A percentile compares a stretch with the other conserved stretches of the same genome.
phyloP scores from a whole-genome alignment of 2,888 invertebrate genomes.

The Cylindroiulus punctatus region DNA sequence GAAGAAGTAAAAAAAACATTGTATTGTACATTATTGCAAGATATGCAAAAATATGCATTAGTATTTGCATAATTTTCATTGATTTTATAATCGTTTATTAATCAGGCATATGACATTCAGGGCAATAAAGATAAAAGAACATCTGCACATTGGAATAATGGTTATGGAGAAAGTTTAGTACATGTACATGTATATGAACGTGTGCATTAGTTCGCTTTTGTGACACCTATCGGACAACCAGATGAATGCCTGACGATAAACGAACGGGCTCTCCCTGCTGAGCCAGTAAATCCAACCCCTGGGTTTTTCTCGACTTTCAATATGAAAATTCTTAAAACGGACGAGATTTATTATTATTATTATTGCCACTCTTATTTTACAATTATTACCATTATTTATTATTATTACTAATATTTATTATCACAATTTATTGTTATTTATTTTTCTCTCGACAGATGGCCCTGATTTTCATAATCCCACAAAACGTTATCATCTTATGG shows the following conservation, averaged over 20 bases:
- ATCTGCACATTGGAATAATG: no score
- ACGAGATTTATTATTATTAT: conserved; percentile 5
- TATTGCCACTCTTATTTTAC: not conserved
- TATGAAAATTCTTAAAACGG: not conserved
- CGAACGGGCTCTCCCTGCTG: not conserved
- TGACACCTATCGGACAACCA: not conserved
- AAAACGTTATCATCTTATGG: not conserved
- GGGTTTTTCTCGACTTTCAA: not conserved
- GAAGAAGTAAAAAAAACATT: no score
- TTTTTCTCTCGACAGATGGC: not conserved
- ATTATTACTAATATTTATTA: not conserved
- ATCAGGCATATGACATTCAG: no score
- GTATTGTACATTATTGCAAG: no score
- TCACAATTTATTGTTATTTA: not conserved
- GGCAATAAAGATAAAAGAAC: no score
- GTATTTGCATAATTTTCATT: no score
- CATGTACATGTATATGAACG: no score
- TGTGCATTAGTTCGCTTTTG: not conserved
- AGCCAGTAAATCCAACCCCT: not conserved
- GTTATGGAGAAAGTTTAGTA: no score
- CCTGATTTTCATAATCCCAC: conserved; percentile 29
- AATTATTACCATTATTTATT: not conserved
- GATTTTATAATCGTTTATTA: no score
- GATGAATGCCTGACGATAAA: not conserved
- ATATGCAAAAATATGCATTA: no score